Evolutionary conservation across 2,888 invertebrate genomes (phyloP), one percentile per base, ranked within the genome.

Genomic region (Monoplex corrugatus): DNA sequence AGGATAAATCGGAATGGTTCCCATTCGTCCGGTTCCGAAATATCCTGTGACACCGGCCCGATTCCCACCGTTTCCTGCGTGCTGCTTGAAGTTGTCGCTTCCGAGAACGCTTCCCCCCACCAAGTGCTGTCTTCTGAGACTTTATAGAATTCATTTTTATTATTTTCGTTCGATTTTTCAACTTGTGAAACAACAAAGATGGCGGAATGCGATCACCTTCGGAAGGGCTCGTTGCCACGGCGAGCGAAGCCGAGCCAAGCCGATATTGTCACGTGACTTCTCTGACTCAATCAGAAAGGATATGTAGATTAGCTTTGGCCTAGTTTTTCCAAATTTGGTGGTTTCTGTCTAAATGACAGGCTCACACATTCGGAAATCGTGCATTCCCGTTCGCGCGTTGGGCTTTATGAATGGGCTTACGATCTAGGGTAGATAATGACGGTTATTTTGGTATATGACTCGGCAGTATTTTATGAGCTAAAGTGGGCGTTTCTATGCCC

Each of bases 71-170:
- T 0, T 6, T 16, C 43, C 40, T 38, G 16, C 23, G 10, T 43
- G 78, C 43, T 80, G 0, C 5, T 23, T 43, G 38, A 23, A 16
- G 19, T 3, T 80, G 78, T 28, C 40, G 78, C 32, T 40, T 80
- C 13, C 78, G 10, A 19, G 78, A 80, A 43, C 43, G 78, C 43
- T 80, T 80, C 23, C 78, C n/a, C n/a, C 78, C 78, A 23, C 78
- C 78, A 19, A 80, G 40, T 19, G 78, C 40, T 23, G 78, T 40
- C 23, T 40, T 80, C 40, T 80, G 38, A 13, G 40, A 35, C 40
- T 80, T 80, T 3, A 40, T 40, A n/a, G n/a, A n/a, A n/a, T n/a
- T n/a, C n/a, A 40, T 19, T 80, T 40, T 13, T 10, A 16, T 23
- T 23, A 80, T 40, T 28, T 43, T 80, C 3, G 28, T 13, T 16